A percentile compares a stretch with the other conserved stretches of the same genome.
phyloP scores from a whole-genome alignment of 2,113 vertebrate species.

The Ictidomys tridecemlineatus region DNA sequence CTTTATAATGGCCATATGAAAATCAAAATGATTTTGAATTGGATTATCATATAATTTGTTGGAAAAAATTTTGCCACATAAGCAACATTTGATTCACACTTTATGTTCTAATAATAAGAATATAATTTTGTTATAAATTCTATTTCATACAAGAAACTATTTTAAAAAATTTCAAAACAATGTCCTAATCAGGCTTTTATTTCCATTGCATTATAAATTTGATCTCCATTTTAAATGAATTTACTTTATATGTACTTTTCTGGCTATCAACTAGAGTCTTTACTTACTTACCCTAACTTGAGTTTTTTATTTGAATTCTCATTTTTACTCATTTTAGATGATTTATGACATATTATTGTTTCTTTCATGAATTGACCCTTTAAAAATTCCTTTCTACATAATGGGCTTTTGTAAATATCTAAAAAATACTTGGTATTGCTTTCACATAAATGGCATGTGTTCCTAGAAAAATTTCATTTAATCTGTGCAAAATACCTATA shows the following conservation, averaged over 20 bases:
- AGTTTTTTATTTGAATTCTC: not conserved
- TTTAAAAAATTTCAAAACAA: slow-evolving; percentile 4
- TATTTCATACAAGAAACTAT: not conserved
- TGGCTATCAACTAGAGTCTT: not conserved
- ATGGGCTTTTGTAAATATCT: not conserved
- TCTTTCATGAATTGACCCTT: not conserved
- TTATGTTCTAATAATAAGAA: not conserved
- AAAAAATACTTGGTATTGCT: not conserved
- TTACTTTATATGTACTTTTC: not conserved
- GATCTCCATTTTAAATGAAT: slow-evolving; percentile 14
- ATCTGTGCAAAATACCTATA: not conserved
- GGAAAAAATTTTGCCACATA: not conserved
- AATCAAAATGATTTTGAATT: not conserved
- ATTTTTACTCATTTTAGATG: slow-evolving; percentile 11
- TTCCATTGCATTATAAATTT: slow-evolving; percentile 7
- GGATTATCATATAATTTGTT: not conserved
- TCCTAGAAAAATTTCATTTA: slow-evolving; percentile 5
- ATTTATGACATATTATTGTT: not conserved
- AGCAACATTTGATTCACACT: slow-evolving; percentile 15
- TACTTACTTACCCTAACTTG: not conserved
- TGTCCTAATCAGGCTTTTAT: slow-evolving; percentile 14
- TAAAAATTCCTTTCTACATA: not conserved
- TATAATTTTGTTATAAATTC: not conserved
- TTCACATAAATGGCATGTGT: slow-evolving; percentile 1
- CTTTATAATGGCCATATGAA: not conserved